Base-by-base conservation (phyloP, 2,113 vertebrate genomes). In the Ptilorrhoa leucosticta region DNA sequence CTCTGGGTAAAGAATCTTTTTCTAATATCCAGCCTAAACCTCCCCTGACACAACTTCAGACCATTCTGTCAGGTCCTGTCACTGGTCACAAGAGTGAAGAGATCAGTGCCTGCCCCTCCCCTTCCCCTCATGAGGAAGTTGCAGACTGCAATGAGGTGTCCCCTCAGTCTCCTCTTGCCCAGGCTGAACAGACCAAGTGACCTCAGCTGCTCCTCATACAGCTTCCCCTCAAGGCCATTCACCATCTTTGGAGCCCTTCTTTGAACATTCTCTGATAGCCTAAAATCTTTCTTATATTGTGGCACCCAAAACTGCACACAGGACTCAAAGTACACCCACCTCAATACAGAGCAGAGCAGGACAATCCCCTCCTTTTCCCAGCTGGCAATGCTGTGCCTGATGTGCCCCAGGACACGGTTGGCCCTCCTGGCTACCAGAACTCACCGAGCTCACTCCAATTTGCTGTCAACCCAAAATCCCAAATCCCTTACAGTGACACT, bases 51-150 rank as follows among this genome's bases (percentile, higher is more conserved):
- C 7, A 50, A 1, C 4, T 42, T 26, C 21, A 27, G 26, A 7
- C 5, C 31, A 15, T 27, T 56, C 16, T 0, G 0, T 53, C 0
- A 0, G 5, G 20, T 63, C 24, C 30, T 63, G 39, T 21, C 40
- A 6, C 13, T 54, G 61, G 15, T 18, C 48, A 35, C 24, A 6
- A 9, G 1, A 31, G 30, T 7, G 56, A 17, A 47, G 13, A 39
- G 6, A 70, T 17, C 28, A 31, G 16, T 63, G 85, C 0, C 24
- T 71, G 13, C 2, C 16, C 20, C 30, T 63, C 6, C 5, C 1
- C 24, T 47, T 35, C 24, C 5, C 2, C 9, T 42, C 2, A 4
- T 3, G 13, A 40, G 3, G 15, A 54, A 30, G 40, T 2, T 47
- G 8, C 1, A 44, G 19, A 21, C 57, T 40, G 40, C 16, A 22